A percentile compares a stretch with the other conserved stretches of the same genome.
phyloP scores from a whole-genome alignment of 2,113 vertebrate genomes.

The Regulus satrapa region DNA sequence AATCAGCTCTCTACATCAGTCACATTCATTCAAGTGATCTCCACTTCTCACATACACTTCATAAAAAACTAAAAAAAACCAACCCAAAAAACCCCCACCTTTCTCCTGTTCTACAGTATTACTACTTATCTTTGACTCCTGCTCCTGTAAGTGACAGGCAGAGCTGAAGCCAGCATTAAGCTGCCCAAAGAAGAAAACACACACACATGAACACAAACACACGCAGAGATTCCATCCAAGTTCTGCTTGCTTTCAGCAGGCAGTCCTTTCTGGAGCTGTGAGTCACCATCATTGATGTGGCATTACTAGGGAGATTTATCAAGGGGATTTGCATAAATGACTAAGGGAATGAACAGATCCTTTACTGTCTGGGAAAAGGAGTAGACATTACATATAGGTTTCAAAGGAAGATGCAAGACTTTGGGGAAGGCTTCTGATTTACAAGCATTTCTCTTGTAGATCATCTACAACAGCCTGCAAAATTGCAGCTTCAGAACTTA shows the following conservation, averaged over 20 bases:
- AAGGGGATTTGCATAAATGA: conserved; percentile 54
- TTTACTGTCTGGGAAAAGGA: conserved; percentile 20
- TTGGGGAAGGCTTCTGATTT: not conserved
- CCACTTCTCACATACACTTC: not conserved
- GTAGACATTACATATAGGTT: not conserved
- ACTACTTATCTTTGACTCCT: not conserved
- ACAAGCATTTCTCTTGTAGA: not conserved
- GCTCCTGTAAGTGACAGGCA: not conserved
- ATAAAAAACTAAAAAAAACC: too few relatives aligned
- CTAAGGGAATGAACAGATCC: conserved; percentile 54
- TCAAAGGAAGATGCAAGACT: conserved; percentile 22
- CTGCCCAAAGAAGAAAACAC: not conserved
- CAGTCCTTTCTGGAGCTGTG: conserved; percentile 25
- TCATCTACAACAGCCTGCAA: not conserved
- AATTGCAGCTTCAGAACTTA: not conserved
- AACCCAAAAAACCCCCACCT: too few relatives aligned
- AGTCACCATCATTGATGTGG: conserved; percentile 52
- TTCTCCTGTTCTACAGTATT: not conserved
- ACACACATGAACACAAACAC: not conserved
- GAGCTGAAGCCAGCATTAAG: not conserved
- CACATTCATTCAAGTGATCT: not conserved
- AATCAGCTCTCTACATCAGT: not conserved
- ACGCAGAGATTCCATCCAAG: not conserved
- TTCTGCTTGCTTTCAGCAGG: not conserved
- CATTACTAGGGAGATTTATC: conserved; percentile 27